Evolutionary conservation across 2,797 vertebrate genomes (phyloP).

Genomic region (Oceanodroma leucorhoa): DNA sequence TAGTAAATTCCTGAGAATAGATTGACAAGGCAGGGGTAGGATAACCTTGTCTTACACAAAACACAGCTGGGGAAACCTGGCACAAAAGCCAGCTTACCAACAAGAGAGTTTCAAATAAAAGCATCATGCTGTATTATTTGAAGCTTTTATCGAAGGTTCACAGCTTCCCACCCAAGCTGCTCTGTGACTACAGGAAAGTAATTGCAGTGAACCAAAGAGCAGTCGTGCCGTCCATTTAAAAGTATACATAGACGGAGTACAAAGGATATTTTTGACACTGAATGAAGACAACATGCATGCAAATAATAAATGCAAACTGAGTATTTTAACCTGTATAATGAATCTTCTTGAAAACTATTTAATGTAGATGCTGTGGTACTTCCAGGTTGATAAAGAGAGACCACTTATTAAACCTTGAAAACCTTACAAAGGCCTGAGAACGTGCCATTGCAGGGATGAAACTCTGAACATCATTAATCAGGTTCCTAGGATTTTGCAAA

Average conservation of each 20-base stretch:
- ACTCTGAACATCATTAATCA: not conserved
- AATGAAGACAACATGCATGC: not conserved
- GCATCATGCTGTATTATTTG: not conserved
- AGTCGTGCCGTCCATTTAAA: not conserved
- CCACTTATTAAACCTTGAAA: not conserved
- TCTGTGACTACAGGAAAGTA: not conserved
- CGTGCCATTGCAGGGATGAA: not conserved
- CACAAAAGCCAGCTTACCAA: not conserved
- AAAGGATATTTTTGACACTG: not conserved
- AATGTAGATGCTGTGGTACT: not conserved
- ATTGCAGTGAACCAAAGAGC: not conserved
- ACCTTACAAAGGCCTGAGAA: not conserved
- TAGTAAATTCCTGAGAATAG: not conserved
- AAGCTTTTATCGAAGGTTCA: not conserved
- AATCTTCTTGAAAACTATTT: not conserved
- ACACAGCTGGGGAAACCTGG: not conserved
- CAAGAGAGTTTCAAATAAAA: not conserved
- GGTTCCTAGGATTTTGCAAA: not conserved
- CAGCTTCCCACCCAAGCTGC: not conserved
- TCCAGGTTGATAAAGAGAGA: not conserved
- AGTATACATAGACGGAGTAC: not conserved
- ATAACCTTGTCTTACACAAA: not conserved
- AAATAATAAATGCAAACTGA: not conserved
- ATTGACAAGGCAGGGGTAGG: not conserved
- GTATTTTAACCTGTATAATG: not conserved